These are phyloP conservation scores for Melanocharis versteri DNA, from an alignment of 2,113 vertebrate species.

Conservation along the genomic window DNA sequence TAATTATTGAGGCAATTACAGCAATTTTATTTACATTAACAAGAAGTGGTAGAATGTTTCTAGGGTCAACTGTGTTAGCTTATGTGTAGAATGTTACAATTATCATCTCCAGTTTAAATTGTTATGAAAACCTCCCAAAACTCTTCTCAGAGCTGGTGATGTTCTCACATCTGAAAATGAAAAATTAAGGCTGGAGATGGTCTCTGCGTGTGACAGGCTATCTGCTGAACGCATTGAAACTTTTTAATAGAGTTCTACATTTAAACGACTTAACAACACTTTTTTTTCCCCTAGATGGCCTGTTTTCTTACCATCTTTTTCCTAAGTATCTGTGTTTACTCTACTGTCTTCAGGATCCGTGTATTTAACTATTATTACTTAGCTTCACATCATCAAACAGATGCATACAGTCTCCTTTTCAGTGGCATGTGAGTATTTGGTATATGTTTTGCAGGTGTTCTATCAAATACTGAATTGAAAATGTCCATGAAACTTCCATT, in stretches of 20 bases:
- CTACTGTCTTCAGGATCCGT: slow-evolving; percentile 91
- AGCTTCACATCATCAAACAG: slow-evolving; percentile 93
- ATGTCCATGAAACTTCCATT: not conserved
- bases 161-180: not conserved
- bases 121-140: not conserved
- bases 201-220: not conserved
- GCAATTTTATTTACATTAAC: not conserved
- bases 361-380: slow-evolving; percentile 95
- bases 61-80: not conserved
- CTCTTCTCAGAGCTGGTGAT: not conserved
- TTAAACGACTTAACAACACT: not conserved
- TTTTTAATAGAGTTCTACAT: not conserved
- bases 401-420: slow-evolving; percentile 94
- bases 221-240: not conserved
- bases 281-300: slow-evolving; percentile 77
- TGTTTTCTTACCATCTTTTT: slow-evolving; percentile 93
- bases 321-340: slow-evolving; percentile 91
- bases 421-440: slow-evolving; percentile 89
- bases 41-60: not conserved
- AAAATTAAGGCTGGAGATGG: not conserved
- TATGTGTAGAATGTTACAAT: not conserved
- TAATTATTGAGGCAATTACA: not conserved
- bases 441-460: not conserved
- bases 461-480: not conserved
- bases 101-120: not conserved